These are phyloP conservation scores for Anthonomus grandis DNA, from an alignment of 1,140 invertebrate species.

Conservation along the genomic window DNA sequence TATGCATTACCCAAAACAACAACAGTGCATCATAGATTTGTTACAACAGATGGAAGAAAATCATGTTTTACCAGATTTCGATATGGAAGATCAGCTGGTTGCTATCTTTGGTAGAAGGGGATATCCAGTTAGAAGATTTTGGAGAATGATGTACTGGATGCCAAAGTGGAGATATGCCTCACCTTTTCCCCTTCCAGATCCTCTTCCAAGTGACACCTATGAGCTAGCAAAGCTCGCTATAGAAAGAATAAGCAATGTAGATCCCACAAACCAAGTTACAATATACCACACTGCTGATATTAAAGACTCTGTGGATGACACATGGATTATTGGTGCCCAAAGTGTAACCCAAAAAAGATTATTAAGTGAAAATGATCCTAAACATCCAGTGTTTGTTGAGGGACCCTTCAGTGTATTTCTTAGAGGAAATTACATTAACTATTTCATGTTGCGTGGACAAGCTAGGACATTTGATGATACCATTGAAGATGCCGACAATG, in stretches of 20 bases:
- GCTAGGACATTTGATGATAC: constrained; percentile 47
- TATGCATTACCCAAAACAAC: constrained; percentile 92
- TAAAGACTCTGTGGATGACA: constrained; percentile 77
- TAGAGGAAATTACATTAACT: constrained; percentile 68
- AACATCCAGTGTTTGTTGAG: constrained; percentile 78
- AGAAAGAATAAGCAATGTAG: constrained; percentile 81
- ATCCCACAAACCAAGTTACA: constrained; percentile 68
- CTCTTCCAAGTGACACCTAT: constrained; percentile 67
- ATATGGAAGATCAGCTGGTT: constrained; percentile 77
- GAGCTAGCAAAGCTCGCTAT: constrained; percentile 86
- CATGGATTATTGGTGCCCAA: constrained; percentile 92
- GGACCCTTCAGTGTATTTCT: constrained; percentile 85
- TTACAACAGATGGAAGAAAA: constrained; percentile 89
- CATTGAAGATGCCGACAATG: constrained; percentile 56
- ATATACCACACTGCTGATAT: constrained; percentile 70
- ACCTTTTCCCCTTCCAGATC: constrained; percentile 81
- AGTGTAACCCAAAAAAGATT: constrained; percentile 74
- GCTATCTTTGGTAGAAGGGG: constrained; percentile 81
- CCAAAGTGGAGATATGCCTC: constrained; percentile 92
- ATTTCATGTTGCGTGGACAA: constrained; percentile 81
- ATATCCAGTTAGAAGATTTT: constrained; percentile 77
- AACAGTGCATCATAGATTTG: constrained; percentile 83
- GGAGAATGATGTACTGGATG: constrained; percentile 97
- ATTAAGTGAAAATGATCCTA: constrained; percentile 64
- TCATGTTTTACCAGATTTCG: constrained; percentile 85